These are phyloP conservation scores for Rhinolophus sinicus DNA, from an alignment of 2,113 vertebrate species.

Conservation along the genomic window DNA sequence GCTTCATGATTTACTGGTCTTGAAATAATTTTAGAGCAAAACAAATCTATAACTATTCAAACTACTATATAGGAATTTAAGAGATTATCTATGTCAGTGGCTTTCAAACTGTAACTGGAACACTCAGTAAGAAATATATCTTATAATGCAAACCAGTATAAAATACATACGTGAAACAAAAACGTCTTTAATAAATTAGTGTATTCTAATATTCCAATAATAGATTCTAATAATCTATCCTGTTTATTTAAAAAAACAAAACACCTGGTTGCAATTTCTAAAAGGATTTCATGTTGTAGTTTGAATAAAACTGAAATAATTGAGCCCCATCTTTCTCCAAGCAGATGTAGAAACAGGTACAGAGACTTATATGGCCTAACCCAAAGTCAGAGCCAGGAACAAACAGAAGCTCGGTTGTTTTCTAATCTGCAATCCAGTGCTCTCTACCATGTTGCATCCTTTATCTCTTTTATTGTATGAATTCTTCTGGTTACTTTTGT, in stretches of 20 bases:
- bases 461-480: not conserved
- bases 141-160: not conserved
- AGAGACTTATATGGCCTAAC: not conserved
- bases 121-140: not conserved
- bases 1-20: slow-evolving; percentile 62
- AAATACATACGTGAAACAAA: not conserved
- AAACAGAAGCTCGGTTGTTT: not conserved
- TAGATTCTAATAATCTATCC: not conserved
- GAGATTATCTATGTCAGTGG: not conserved
- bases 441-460: not conserved
- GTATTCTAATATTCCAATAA: not conserved
- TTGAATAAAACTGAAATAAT: not conserved
- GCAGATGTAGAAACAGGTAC: not conserved
- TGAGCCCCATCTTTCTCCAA: not conserved
- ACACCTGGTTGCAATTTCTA: not conserved
- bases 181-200: not conserved
- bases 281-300: not conserved
- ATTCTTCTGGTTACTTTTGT: slow-evolving; percentile 22
- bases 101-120: not conserved
- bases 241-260: not conserved
- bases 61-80: not conserved
- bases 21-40: slow-evolving; percentile 56
- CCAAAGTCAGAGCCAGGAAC: not conserved
- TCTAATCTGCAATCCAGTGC: not conserved
- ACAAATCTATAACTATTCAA: not conserved